Conservation (phyloP, 2,113 vertebrate genomes). For the Acrocephalus arundinaceus region DNA sequence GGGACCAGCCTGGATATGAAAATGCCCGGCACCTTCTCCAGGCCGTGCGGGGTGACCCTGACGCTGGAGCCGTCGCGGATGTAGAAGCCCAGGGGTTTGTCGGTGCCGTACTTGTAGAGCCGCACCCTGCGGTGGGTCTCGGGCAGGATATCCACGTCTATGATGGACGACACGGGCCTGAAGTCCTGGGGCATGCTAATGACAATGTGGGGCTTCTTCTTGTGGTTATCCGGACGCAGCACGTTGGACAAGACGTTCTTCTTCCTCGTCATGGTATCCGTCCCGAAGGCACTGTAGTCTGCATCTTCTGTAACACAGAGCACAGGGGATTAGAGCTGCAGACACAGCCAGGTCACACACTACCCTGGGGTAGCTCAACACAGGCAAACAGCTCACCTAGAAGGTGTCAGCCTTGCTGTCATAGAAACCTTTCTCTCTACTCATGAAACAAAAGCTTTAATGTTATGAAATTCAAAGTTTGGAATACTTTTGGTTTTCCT, state of each 20-base stretch:
- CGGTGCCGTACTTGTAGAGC: slow-evolving; percentile 94
- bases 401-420: neutral
- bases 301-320: slow-evolving; percentile 87
- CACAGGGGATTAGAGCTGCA: neutral
- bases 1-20: slow-evolving; percentile 92
- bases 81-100: slow-evolving; percentile 95
- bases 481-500: neutral
- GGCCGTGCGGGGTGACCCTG: slow-evolving; percentile 88
- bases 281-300: slow-evolving; percentile 93
- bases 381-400: neutral
- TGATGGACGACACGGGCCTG: slow-evolving; percentile 95
- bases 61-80: slow-evolving; percentile 96
- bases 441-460: neutral
- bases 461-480: neutral
- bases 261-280: slow-evolving; percentile 88
- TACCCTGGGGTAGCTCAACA: neutral
- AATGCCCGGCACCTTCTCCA: slow-evolving; percentile 95
- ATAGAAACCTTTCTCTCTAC: neutral
- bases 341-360: neutral
- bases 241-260: slow-evolving; percentile 90
- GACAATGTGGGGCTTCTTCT: slow-evolving; percentile 89
- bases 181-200: slow-evolving; percentile 96
- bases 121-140: slow-evolving; percentile 93
- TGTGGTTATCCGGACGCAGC: slow-evolving; percentile 85
- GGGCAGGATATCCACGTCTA: slow-evolving; percentile 96